Evolutionary conservation across 1,140 invertebrate species (phyloP), one percentile per base, ranked within the genome.

Genomic region (Probaryconus sp.): DNA sequence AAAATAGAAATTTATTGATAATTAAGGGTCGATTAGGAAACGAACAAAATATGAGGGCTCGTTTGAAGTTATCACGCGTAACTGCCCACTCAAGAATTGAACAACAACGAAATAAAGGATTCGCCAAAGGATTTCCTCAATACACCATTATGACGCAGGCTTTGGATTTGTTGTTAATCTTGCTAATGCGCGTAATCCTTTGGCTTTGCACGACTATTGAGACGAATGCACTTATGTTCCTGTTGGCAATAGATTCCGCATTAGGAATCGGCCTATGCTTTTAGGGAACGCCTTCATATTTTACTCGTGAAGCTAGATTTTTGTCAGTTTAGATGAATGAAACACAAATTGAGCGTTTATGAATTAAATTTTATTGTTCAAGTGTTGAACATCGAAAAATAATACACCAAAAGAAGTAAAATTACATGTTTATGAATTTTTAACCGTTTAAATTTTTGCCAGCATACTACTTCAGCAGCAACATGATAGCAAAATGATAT

Each of bases 171-270:
- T 72, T 51, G 78, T 75, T 85, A 76, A 83, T 84, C 78, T 81
- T 58, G 53, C 76, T 85, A 85, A 86, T 82, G 38, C 83, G 73
- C 16, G 61, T 85, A 86, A 86, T 83, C 84, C 84, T 81, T 84
- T 85, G 79, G 80, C 82, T 85, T 85, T 74, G 43, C 56, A 60
- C 47, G 70, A 72, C 78, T 79, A 84, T 85, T 84, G 83, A 78
- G 64, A 69, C 71, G 81, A 81, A 83, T 83, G 76, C 80, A 82
- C 79, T 85, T 85, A 84, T 74, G 61, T 55, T 55, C 77, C 67
- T 67, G 38, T 56, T 45, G 47, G 40, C 26, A 73, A 77, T 37
- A 55, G 61, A 61, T 71, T 67, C 61, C 67, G 51, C 26, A 67
- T 80, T 70, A 76, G 63, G 37, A 80, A 53, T 69, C 74, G 81